phyloP scores from a whole-genome alignment of 2,797 vertebrate genomes.

The Ctenosaura bakeri region DNA sequence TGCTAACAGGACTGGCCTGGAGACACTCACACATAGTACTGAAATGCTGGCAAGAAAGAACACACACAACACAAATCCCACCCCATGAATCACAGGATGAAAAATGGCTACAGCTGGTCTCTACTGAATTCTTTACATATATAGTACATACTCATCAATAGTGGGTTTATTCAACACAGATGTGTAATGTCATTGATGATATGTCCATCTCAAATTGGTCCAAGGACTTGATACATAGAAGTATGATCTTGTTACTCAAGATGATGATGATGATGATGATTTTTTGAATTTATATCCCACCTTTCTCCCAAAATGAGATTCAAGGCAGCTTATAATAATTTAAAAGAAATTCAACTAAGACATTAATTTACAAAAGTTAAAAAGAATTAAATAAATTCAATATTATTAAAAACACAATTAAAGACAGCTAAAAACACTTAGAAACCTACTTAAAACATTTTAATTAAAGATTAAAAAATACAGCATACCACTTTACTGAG shows the following conservation, averaged over 20 bases:
- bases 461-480: too few species aligned
- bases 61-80: neutral
- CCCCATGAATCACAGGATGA: too few species aligned
- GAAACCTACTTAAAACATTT: too few species aligned
- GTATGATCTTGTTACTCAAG: neutral
- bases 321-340: too few species aligned
- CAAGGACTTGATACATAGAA: neutral
- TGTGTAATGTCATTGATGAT: neutral
- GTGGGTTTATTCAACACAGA: neutral
- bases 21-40: neutral
- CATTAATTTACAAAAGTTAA: too few species aligned
- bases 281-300: neutral
- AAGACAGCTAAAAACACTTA: too few species aligned
- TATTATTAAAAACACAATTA: too few species aligned
- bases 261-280: neutral
- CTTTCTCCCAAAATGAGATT: too few species aligned
- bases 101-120: too few species aligned
- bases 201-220: neutral
- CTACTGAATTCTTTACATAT: neutral
- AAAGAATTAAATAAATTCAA: too few species aligned
- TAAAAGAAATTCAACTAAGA: too few species aligned
- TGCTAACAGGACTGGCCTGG: neutral
- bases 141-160: neutral
- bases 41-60: neutral
- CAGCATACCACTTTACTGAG: too few species aligned